A percentile compares a stretch with the other conserved stretches of the same genome.
These are phyloP conservation scores for Ceratoteleas bidentatus DNA, from an alignment of 1,140 invertebrate genomes.

Conservation along the genomic window DNA sequence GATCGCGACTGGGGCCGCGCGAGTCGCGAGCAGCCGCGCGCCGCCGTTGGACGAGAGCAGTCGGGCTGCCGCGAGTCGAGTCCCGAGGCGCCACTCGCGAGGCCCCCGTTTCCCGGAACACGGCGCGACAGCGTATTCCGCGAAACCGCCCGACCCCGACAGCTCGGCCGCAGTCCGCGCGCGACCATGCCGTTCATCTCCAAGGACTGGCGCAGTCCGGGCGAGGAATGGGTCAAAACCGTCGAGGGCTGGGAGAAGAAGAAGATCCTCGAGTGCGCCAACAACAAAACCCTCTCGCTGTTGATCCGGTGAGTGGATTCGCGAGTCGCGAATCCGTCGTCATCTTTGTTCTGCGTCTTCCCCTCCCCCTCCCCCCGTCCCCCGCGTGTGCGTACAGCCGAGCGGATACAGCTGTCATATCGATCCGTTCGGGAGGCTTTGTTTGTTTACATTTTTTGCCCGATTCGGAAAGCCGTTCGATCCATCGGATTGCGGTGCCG, in stretches of 20 bases:
- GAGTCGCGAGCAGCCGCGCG: constrained; percentile 27
- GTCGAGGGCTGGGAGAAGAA: constrained; percentile 97
- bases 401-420: too few species aligned
- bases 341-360: too few species aligned
- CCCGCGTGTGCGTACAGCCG: too few species aligned
- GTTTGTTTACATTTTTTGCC: too few species aligned
- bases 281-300: constrained; percentile 79
- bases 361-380: too few species aligned
- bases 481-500: too few species aligned
- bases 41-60: constrained; percentile 15
- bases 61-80: constrained; percentile 47
- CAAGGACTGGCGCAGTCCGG: constrained; percentile 96
- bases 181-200: constrained; percentile 95
- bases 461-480: too few species aligned
- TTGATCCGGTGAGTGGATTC: constrained; percentile 77
- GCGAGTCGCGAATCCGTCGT: background rate
- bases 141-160: constrained; percentile 33
- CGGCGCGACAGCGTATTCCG: constrained; percentile 53
- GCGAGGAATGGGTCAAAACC: constrained; percentile 99
- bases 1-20: constrained; percentile 36
- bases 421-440: too few species aligned
- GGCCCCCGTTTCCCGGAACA: constrained; percentile 41
- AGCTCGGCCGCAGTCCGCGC: constrained; percentile 21
- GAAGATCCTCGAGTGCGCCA: constrained; percentile 92
- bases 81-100: constrained; percentile 41